Evolutionary conservation across 2,888 invertebrate genomes (phyloP), one percentile per base, ranked within the genome.

Genomic region (Pilophorus perplexus): DNA sequence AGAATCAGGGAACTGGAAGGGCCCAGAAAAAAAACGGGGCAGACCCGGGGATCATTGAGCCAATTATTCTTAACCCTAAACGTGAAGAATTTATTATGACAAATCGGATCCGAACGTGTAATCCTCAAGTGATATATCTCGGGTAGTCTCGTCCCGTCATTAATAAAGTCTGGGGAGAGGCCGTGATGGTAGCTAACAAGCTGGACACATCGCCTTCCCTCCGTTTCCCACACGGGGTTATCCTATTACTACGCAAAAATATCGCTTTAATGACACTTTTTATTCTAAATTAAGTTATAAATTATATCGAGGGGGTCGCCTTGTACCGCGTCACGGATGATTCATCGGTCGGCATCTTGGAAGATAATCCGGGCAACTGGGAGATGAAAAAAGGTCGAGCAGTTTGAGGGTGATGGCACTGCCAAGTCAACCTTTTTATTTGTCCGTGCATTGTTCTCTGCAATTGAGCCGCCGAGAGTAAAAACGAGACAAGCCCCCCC

Each of bases 51-150:
- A 52, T 65, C 64, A 54, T 65, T 65, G 54, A 65, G 44, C 64
- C 64, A 65, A 65, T 65, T 65, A 65, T 65, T 65, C 64, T 65
- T 65, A 48, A 62, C 54, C n/a, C 54, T 65, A 65, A 65, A 52
- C 64, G 64, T 52, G 64, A 54, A 65, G 54, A 65, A 65, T 65
- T 65, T 65, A 65, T 65, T 65, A 65, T 65, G 64, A 65, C 64
- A 65, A 65, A 65, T 65, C 64, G 64, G 64, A 65, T 65, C 64
- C 42, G 64, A 42, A 65, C 42, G 64, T 65, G 64, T 65, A 65
- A 65, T 65, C 64, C 64, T 10, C 27, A 54, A 40, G 54, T 65
- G 64, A 65, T 65, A 65, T 65, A 65, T 65, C 64, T 54, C 38
- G 46, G 46, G 40, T 42, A 18, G 54, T 52, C 40, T 16, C 42